Base-by-base conservation (phyloP, 2,888 invertebrate genomes). In the Eristalis arbustorum region DNA sequence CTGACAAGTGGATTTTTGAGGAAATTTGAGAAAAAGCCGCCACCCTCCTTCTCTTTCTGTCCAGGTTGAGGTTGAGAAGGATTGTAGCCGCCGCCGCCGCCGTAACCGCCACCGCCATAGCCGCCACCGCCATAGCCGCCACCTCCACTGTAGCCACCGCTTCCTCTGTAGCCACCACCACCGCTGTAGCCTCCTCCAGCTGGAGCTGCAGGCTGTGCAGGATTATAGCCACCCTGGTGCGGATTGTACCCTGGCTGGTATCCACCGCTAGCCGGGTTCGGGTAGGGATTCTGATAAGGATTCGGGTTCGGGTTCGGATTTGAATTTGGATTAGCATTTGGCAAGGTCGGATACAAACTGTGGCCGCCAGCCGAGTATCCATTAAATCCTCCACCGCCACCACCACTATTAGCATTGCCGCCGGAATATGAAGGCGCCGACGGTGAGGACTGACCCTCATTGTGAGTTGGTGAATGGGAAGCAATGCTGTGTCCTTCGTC, bases 291-390 rank as follows among this genome's bases (percentile, higher is more conserved):
- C 85, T n/a, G 79, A 74, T 88, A 25, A 64, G 64, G 57, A 63
- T 63, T 31, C 13, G 72, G 72, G 22, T 80, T 74, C 18, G 84
- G 84, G 49, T 66, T 75, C 10, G 75, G 74, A 76, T 80, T 76
- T 79, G 69, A 88, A 81, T 89, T 74, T 74, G 82, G 78, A 81
- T 80, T 87, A 18, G 82, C 82, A 71, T 89, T 89, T 63, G 91
- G 92, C 31, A 92, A 89, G 49, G 90, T 89, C 63, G 92, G 92
- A 89, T 92, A 92, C 49, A 92, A 88, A 84, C 89, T 89, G 80
- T 92, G 92, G 56, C 92, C 92, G 82, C 92, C 91, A 90, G 92
- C 89, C 89, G 92, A 91, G 89, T 89, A 91, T 89, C 91, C 92
- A 89, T 89, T 91, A 88, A 91, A 91, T 90, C 92, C 92, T 89